These are phyloP conservation scores for Molossus alvarezi DNA, from an alignment of 2,797 vertebrate genomes.

Conservation along the genomic window DNA sequence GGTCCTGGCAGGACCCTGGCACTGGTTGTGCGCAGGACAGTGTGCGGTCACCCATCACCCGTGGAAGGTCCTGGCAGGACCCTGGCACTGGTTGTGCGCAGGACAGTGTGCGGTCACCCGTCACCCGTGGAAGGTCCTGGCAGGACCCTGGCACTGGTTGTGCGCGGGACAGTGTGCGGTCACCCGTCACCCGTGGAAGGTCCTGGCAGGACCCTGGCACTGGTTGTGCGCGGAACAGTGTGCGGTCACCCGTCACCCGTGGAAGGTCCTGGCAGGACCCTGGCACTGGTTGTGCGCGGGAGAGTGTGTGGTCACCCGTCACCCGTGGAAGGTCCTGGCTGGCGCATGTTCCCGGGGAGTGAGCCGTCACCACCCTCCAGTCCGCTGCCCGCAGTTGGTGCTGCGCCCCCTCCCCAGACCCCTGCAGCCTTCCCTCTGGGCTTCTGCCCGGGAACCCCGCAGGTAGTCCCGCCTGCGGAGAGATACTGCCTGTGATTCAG, in stretches of 20 bases:
- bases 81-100: rapidly evolving
- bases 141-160: no score
- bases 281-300: no score
- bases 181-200: not conserved
- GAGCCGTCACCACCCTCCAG: no score
- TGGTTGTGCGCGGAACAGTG: rapidly evolving
- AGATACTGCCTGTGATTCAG: not conserved
- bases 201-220: rapidly evolving
- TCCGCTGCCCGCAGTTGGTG: no score
- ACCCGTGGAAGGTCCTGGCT: not conserved
- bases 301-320: not conserved
- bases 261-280: no score
- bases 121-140: no score
- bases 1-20: no score
- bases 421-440: not conserved
- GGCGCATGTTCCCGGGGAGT: not conserved
- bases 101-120: not conserved
- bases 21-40: no score
- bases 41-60: no score
- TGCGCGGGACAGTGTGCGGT: no score
- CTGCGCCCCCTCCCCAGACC: not conserved
- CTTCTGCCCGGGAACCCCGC: not conserved
- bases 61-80: no score
- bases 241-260: not conserved
- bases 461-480: conserved; percentile 35